Percentiles rank a stretch among this genome's conserved stretches.
Conservation (phyloP, 1,140 invertebrate species). For the Thaumetopoea pityocampa region DNA sequence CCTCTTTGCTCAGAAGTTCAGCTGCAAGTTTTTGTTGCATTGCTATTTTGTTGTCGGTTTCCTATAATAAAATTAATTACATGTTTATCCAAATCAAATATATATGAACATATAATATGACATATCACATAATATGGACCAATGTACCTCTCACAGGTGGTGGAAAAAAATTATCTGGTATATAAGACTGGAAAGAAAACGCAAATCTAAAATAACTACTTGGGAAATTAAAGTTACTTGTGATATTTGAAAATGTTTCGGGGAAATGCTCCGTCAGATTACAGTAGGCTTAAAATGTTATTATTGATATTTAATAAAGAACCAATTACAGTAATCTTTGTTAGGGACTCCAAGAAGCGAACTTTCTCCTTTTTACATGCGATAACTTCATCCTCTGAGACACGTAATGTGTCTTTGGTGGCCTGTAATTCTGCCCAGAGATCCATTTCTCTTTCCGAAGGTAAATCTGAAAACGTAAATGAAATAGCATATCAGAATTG, state of each 20-base stretch:
- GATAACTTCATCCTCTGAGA: conserved; percentile 59
- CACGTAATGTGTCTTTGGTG: conserved; percentile 55
- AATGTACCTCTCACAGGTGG: conserved; percentile 25
- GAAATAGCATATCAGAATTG: background rate
- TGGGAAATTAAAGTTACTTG: too few species aligned
- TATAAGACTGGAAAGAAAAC: conserved; percentile 46
- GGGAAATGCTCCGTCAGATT: too few species aligned
- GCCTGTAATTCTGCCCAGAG: conserved; percentile 61
- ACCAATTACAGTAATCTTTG: conserved; percentile 58
- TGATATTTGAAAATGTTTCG: too few species aligned
- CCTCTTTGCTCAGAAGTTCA: conserved; percentile 59
- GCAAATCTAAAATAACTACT: conserved; percentile 7
- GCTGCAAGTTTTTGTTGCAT: conserved; percentile 63
- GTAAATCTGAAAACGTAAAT: conserved; percentile 40
- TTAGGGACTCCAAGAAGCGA: conserved; percentile 58
- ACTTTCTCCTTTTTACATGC: conserved; percentile 60
- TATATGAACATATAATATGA: background rate
- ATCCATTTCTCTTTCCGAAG: conserved; percentile 62
- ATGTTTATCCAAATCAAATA: conserved; percentile 8
- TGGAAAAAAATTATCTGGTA: conserved; percentile 43
- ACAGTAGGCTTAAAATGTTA: too few species aligned
- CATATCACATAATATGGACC: conserved; percentile 2
- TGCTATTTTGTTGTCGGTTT: conserved; percentile 56
- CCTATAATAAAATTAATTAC: conserved; percentile 34
- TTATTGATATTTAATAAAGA: conserved; percentile 5